Evolutionary conservation across 1,140 invertebrate species (phyloP).

Genomic region (Centruroides vittatus): DNA sequence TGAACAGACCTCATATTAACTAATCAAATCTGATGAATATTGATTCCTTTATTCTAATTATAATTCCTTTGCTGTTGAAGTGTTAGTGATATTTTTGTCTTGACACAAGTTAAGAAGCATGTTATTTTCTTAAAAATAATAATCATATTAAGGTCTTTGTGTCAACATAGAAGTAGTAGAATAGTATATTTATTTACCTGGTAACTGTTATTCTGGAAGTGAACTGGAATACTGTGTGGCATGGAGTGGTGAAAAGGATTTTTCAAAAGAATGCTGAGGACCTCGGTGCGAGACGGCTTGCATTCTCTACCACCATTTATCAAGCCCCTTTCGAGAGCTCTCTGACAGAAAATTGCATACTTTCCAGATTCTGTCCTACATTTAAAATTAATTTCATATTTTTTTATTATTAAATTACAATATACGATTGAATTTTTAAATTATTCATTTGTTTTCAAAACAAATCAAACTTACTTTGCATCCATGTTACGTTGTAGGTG

Average conservation of each 20-base stretch:
- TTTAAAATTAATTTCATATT: too few relatives aligned
- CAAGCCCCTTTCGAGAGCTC: conserved; percentile 75
- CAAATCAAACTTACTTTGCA: conserved; percentile 38
- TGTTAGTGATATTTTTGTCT: too few relatives aligned
- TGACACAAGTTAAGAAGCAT: too few relatives aligned
- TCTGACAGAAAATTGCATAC: conserved; percentile 87
- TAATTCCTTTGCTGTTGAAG: too few relatives aligned
- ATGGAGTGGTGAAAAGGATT: conserved; percentile 93
- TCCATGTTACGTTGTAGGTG: conserved; percentile 82
- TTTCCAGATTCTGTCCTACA: conserved; percentile 61
- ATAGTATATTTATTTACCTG: conserved; percentile 40
- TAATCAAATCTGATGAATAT: too few relatives aligned
- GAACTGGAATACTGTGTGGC: conserved; percentile 90
- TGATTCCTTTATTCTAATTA: too few relatives aligned
- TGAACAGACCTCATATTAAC: too few relatives aligned
- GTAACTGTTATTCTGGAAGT: conserved; percentile 85
- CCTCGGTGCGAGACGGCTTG: conserved; percentile 89
- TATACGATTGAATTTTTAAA: too few relatives aligned
- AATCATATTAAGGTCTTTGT: too few relatives aligned
- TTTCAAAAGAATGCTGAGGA: conserved; percentile 82
- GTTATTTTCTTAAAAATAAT: too few relatives aligned
- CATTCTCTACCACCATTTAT: conserved; percentile 70
- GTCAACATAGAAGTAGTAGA: too few relatives aligned
- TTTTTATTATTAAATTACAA: too few relatives aligned
- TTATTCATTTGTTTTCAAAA: not conserved